These are phyloP conservation scores for Zygogramma bicolorata DNA, from an alignment of 2,888 invertebrate genomes.

Conservation along the genomic window DNA sequence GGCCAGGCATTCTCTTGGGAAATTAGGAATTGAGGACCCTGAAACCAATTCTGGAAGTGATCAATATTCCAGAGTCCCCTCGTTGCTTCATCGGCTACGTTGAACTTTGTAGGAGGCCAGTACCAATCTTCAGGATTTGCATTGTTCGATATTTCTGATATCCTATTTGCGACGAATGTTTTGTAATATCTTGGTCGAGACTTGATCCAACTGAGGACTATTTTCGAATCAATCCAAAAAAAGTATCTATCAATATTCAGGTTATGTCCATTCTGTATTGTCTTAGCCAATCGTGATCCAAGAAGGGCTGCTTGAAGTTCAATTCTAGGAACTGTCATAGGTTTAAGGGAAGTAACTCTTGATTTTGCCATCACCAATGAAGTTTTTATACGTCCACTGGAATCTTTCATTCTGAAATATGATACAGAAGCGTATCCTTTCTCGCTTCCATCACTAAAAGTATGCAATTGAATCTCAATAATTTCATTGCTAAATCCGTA, in stretches of 20 bases:
- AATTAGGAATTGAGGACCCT: no score
- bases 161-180: neutral
- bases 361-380: neutral
- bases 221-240: neutral
- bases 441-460: neutral
- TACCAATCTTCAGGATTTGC: no score
- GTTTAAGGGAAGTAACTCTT: neutral
- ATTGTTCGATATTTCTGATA: no score
- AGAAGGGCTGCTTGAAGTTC: neutral
- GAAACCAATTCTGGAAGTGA: no score
- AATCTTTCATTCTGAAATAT: neutral
- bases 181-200: neutral
- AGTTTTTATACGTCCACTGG: no score
- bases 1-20: no score
- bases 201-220: neutral
- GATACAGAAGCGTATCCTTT: neutral
- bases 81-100: neutral
- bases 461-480: neutral
- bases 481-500: neutral
- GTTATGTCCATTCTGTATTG: neutral
- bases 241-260: neutral
- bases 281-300: neutral
- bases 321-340: neutral
- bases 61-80: no score
- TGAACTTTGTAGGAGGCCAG: no score